These are phyloP conservation scores for Chrysogorgia sp. DNA, from an alignment of 92 coral and sea anemone genomes.

Conservation along the genomic window DNA sequence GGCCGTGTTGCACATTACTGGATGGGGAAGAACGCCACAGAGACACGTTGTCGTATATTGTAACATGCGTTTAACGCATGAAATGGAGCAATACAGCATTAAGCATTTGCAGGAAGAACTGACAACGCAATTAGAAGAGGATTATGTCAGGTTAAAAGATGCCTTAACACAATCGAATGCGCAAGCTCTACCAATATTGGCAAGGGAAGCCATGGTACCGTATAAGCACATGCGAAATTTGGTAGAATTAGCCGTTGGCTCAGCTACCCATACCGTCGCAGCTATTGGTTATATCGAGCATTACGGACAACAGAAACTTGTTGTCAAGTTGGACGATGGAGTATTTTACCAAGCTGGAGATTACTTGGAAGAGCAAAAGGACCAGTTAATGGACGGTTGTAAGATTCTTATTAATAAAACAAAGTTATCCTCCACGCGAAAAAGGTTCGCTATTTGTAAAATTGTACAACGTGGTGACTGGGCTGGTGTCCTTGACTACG, in stretches of 20 bases:
- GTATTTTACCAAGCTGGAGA: constrained; percentile 45
- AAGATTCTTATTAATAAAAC: constrained; percentile 15
- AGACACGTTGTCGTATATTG: constrained; percentile 48
- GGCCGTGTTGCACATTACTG: constrained; percentile 34
- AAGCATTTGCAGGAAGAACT: constrained; percentile 7
- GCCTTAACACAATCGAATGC: not conserved
- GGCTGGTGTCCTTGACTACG: constrained; percentile 50
- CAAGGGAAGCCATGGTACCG: constrained; percentile 31
- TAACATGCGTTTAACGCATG: not conserved
- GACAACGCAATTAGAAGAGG: not conserved
- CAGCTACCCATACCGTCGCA: constrained; percentile 18
- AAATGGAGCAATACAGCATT: constrained; percentile 19
- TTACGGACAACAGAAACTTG: constrained; percentile 36
- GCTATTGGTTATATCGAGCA: constrained; percentile 36
- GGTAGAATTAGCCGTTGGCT: constrained; percentile 22
- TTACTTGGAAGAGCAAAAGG: constrained; percentile 32
- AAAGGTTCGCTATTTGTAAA: constrained; percentile 33
- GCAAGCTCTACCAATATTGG: not conserved
- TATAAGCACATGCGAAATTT: constrained; percentile 30
- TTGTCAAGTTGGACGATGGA: constrained; percentile 36
- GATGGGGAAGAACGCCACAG: constrained; percentile 50
- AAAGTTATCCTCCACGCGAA: constrained; percentile 18
- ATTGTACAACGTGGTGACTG: constrained; percentile 42
- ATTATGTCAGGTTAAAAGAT: not conserved
- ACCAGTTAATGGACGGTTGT: constrained; percentile 33